Base-by-base conservation (phyloP, 2,888 invertebrate species). In the Apoda limacodes region DNA sequence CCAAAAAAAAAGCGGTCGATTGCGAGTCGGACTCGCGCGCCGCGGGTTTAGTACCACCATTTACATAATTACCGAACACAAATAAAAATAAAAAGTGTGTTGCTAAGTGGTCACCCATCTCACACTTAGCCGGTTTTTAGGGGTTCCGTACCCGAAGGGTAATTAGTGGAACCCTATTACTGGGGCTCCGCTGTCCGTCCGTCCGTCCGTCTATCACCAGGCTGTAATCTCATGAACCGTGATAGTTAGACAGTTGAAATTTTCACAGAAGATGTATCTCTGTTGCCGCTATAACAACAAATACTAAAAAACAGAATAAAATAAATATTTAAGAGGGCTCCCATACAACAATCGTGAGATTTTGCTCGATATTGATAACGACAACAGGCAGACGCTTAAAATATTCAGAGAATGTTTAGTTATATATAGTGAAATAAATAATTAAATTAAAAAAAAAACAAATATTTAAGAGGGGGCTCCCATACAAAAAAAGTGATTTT, bases 221-320 rank as follows among this genome's bases (percentile, higher is more conserved):
- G 22, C 22, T 22, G 22, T 22, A 22, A n/a, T 22, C 22, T 22
- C 22, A 4, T 22, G n/a, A 22, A 22, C 22, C 22, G 10, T 22
- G 10, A 22, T 22, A 22, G 22, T 10, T 22, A 10, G 10, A 22
- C 22, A 10, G 22, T 22, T 22, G 22, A 22, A 17, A 17, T 17
- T n/a, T n/a, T n/a, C 17, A 17, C 17, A 17, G 17, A 17, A 6
- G 17, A 17, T 7, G 17, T 17, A 17, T 17, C 7, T 22, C 10
- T 22, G 10, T 22, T 22, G 22, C 22, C n/a, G 10, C n/a, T 22
- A 9, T 22, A 10, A 22, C 22, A 22, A 22, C 22, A 22, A 22
- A 22, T 22, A 22, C 22, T n/a, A 22, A 22, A 22, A 17, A 22
- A 22, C 22, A 22, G 9, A n/a, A n/a, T 9, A 22, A 22, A 5